Evolutionary conservation across 2,797 vertebrate genomes (phyloP), one percentile per base, ranked within the genome.

Genomic region (Pitangus sulphuratus): DNA sequence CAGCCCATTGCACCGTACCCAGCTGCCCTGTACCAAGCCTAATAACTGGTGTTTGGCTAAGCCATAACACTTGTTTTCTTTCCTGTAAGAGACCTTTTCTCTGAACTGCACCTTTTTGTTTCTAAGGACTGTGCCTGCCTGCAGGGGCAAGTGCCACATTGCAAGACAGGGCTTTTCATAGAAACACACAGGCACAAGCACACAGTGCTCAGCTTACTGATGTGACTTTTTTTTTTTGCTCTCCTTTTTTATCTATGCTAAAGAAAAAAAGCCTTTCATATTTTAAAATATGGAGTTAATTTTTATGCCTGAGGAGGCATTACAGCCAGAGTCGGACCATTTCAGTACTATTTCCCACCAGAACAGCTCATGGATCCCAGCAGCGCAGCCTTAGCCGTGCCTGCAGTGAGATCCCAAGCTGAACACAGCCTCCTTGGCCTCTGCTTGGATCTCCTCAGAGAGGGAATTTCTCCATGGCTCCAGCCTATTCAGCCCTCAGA

Each of bases 61-160:
- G 56, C 82, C 58, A 20, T 45, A 89, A 78, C 89, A 66, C 66
- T 87, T 25, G n/a, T 81, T 81, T 93, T 79, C 70, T 79, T 87
- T 87, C 88, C 78, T 74, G 39, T 65, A 76, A 90, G 82, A 95
- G 76, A 95, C 89, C 91, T 96, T 93, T 94, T 85, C 94, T 92
- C 89, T 33, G 91, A 93, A 89, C 89, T 86, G 87, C 79, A 94
- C 92, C 92, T 93, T 94, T 94, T 68, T 88, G 76, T 90, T 96
- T 90, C 89, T 78, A 69, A 92, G 89, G 84, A 91, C 83, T 76
- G 35, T 35, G 62, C 8, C 68, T 94, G 95, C 92, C 95, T 96
- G 89, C 91, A 93, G 93, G 92, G 89, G 72, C 54, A 88, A 93
- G 72, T 74, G 61, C 92, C 93, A 88, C 26, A 7, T 8, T 39